Evolutionary conservation across 2,888 invertebrate genomes (phyloP).

Genomic region (Archips crataeganus): DNA sequence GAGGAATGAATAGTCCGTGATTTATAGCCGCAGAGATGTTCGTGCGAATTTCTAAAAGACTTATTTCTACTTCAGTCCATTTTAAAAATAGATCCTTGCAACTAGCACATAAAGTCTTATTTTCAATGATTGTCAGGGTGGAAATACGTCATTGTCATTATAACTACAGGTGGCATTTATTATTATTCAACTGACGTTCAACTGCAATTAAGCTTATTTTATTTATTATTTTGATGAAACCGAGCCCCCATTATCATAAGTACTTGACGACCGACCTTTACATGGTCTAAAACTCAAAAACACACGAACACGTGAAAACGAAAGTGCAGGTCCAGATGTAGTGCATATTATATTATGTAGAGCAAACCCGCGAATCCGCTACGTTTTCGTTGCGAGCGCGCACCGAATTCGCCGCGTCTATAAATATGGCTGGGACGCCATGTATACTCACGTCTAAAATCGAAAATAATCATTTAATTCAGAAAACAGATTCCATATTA

Average conservation of each 20-base stretch:
- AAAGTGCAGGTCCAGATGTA: too few relatives aligned
- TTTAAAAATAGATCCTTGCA: background rate
- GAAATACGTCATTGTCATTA: background rate
- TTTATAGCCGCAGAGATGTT: background rate
- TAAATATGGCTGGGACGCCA: too few relatives aligned
- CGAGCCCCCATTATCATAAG: background rate
- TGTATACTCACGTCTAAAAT: too few relatives aligned
- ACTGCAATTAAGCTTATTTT: background rate
- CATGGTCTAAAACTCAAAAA: too few relatives aligned
- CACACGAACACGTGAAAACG: too few relatives aligned
- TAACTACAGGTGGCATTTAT: background rate
- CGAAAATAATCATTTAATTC: too few relatives aligned
- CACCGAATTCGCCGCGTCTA: too few relatives aligned
- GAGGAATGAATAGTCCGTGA: background rate
- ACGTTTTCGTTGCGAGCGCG: too few relatives aligned
- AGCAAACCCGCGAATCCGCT: too few relatives aligned
- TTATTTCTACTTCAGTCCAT: background rate
- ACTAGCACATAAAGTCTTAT: background rate
- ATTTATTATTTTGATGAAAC: background rate
- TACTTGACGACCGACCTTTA: background rate
- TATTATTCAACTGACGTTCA: slow-evolving; percentile 1
- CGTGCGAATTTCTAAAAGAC: background rate
- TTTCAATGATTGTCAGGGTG: background rate
- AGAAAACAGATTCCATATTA: too few relatives aligned
- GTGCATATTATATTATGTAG: too few relatives aligned